Percentiles rank a stretch among this genome's conserved stretches.
Conservation (phyloP, 2,113 vertebrate species). For the Lonchura striata region DNA sequence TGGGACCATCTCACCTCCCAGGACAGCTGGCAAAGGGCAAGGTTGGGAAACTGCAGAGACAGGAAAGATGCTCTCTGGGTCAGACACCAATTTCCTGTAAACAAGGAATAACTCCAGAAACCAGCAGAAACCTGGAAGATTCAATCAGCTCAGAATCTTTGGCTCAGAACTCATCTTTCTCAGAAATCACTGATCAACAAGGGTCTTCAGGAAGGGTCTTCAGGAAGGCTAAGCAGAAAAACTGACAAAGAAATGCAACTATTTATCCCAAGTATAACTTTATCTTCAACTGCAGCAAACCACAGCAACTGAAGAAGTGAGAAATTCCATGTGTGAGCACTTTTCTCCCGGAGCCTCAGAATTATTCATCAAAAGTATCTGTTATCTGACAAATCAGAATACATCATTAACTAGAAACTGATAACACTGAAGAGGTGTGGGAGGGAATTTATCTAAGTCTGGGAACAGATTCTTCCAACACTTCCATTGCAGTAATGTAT, state of each 20-base stretch:
- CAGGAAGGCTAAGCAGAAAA: background rate
- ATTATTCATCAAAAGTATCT: background rate
- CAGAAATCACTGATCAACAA: background rate
- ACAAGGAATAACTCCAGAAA: rapidly evolving
- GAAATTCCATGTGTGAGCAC: background rate
- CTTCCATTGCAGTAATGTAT: background rate
- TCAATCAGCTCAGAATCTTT: background rate
- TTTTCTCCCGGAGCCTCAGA: background rate
- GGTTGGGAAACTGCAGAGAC: background rate
- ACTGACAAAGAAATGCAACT: background rate
- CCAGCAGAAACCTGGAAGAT: background rate
- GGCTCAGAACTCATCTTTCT: background rate
- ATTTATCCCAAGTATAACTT: background rate
- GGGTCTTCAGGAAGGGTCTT: background rate
- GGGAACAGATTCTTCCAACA: background rate
- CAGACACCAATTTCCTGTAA: background rate
- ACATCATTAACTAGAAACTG: background rate
- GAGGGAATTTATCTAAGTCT: background rate
- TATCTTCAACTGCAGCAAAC: background rate
- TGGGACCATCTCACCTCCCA: background rate
- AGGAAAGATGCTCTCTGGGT: background rate
- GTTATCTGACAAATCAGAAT: background rate
- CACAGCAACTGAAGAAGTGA: background rate
- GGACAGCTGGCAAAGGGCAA: background rate
- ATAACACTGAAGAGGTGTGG: background rate